phyloP scores from a whole-genome alignment of 2,888 invertebrate species.

The Strigamia transsilvanica region DNA sequence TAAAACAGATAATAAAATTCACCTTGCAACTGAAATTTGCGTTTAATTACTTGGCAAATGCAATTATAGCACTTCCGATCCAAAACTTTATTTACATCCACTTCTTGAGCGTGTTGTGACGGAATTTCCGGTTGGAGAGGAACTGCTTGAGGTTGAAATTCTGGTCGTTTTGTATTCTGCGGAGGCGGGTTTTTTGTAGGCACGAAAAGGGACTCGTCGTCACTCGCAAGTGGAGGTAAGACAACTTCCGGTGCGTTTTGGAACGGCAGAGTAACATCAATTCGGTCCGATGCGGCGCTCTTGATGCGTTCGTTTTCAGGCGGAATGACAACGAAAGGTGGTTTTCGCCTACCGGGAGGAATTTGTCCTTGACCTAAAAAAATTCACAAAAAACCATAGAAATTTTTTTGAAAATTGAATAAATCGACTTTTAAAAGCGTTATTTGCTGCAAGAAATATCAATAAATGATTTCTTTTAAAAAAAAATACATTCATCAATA shows the following conservation, averaged over 20 bases:
- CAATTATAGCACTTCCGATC: conserved; percentile 51
- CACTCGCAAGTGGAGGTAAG: not conserved
- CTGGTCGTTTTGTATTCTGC: not conserved
- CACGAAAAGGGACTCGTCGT: not conserved
- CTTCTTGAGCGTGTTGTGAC: not conserved
- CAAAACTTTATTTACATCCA: not conserved
- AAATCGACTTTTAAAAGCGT: not conserved
- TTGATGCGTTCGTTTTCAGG: conserved; percentile 38
- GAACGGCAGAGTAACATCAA: not conserved
- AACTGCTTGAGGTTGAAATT: not conserved
- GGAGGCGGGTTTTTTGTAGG: not conserved
- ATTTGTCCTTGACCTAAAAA: conserved; percentile 52
- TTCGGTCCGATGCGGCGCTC: conserved; percentile 10
- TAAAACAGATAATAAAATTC: not conserved
- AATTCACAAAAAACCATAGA: not conserved
- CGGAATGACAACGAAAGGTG: conserved; percentile 52
- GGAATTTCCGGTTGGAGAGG: not conserved
- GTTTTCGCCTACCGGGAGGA: conserved; percentile 51
- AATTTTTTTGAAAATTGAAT: not conserved
- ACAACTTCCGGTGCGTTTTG: conserved; percentile 8
- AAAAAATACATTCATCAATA: not conserved
- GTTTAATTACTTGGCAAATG: conserved; percentile 46
- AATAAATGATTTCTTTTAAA: not conserved
- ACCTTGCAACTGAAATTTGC: too few species aligned
- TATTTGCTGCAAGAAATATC: not conserved